Base-by-base conservation (phyloP, 1,140 invertebrate species). In the Kradibia gibbosae region DNA sequence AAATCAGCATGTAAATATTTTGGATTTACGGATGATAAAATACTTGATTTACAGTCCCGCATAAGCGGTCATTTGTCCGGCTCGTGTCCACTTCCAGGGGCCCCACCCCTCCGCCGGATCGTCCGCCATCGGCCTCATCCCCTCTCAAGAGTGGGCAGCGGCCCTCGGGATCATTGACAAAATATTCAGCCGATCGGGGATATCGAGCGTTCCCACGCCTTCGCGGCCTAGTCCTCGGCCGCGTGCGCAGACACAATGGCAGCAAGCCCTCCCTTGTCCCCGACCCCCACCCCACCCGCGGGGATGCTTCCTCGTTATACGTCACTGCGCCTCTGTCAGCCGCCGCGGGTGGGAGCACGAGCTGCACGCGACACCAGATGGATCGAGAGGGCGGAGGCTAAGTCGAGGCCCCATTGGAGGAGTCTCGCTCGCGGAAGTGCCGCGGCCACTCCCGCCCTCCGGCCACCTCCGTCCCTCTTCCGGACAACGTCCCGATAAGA, bases 1-100 rank as follows among this genome's bases (percentile, higher is more conserved):
- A 45, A 57, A 55, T 70, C 39, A 20, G 11, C 31, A 25, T 62
- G 34, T 67, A 67, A 78, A 78, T 67, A 67, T 67, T 78, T 78
- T 0, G 45, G 31, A 70, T 31, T 50, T 45, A 45, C 34, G 31
- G 67, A 57, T 62, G 50, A 80, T 73, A 74, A 80, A 74, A 72
- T n/a, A 0, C 20, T 0, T 39, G 57, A 72, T 80, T 74, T 74
- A 79, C 39, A 31, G 22, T 3, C 4, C 31, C n/a, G 17, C 1
- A 42, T 55, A 55, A 78, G 39, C n/a, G 70, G 42, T 28, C 57
- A n/a, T 13, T 42, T 7, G n/a, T 53, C 17, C 48, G 10, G 28
- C 8, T 39, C 62, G 31, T n/a, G n/a, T n/a, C n/a, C n/a, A n/a
- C n/a, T n/a, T n/a, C n/a, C n/a, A n/a, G n/a, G n/a, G 13, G 31